These are phyloP conservation scores for Tigriopus californicus DNA, from an alignment of 2,888 invertebrate species.

Conservation along the genomic window DNA sequence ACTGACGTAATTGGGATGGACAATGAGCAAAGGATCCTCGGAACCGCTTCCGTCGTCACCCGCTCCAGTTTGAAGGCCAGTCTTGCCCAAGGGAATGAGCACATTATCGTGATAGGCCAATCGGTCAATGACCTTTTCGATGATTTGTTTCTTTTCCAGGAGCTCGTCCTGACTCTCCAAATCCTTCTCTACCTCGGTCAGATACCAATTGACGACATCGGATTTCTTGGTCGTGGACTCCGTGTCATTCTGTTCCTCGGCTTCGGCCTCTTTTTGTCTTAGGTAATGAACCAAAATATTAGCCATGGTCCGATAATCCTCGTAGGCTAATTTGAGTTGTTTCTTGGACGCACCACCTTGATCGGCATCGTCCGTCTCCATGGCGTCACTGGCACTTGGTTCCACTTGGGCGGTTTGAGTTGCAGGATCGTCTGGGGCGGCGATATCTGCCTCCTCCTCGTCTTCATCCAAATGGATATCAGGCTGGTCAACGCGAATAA, in stretches of 20 bases:
- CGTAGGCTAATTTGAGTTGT: conserved; percentile 49
- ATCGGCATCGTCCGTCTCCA: conserved; percentile 20
- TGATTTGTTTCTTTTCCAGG: conserved; percentile 62
- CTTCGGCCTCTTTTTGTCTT: conserved; percentile 51
- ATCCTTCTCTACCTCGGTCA: conserved; percentile 63
- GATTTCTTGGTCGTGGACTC: conserved; percentile 34
- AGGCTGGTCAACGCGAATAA: conserved; percentile 90
- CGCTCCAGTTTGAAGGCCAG: conserved; percentile 33
- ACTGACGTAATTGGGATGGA: conserved; percentile 87
- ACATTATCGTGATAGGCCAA: conserved; percentile 75
- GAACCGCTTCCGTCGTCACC: conserved; percentile 33
- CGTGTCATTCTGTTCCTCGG: conserved; percentile 9
- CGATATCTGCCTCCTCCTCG: conserved; percentile 33
- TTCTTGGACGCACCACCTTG: conserved; percentile 19
- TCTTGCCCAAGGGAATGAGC: conserved; percentile 50
- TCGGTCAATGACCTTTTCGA: conserved; percentile 84
- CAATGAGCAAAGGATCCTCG: conserved; percentile 61
- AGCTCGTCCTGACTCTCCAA: conserved; percentile 67
- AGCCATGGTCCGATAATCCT: conserved; percentile 78
- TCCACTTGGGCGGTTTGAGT: conserved; percentile 13
- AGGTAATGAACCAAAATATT: conserved; percentile 78
- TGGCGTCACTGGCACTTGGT: conserved; percentile 10
- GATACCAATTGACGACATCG: conserved; percentile 79
- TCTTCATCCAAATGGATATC: conserved; percentile 83
- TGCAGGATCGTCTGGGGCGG: conserved; percentile 35